Conservation (phyloP, 1,140 invertebrate species). For the Lasaia peninsularis region DNA sequence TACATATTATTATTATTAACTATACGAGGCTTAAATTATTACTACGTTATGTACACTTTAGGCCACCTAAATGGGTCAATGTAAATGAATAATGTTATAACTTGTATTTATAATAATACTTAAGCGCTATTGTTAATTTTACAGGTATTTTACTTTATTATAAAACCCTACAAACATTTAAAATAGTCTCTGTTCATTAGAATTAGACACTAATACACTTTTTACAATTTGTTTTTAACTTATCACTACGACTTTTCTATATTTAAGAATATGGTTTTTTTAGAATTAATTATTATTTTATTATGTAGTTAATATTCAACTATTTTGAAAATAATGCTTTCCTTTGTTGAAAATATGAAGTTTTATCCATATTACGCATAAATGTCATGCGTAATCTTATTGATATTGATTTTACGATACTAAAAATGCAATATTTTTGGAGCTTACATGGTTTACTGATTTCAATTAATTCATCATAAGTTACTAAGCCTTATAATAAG, state of each 20-base stretch:
- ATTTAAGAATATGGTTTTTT: no score
- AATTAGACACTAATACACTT: slow-evolving; percentile 6
- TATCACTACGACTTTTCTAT: not conserved
- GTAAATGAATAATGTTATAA: not conserved
- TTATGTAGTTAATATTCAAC: no score
- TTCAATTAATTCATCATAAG: no score
- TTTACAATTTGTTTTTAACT: slow-evolving; percentile 8
- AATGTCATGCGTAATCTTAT: no score
- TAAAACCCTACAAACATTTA: not conserved
- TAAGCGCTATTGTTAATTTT: not conserved
- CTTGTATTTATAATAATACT: slow-evolving; percentile 10
- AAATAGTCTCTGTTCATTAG: slow-evolving; percentile 4
- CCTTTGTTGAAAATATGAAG: no score
- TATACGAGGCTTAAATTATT: not conserved
- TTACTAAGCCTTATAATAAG: no score
- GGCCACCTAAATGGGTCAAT: slow-evolving; percentile 16
- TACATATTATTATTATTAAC: not conserved
- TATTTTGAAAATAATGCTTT: no score
- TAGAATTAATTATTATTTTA: no score
- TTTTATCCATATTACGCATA: no score
- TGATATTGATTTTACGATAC: no score
- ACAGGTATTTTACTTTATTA: not conserved
- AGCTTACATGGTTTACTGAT: no score
- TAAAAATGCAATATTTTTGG: no score
- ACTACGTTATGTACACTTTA: slow-evolving; percentile 22